These are phyloP conservation scores for Isurus oxyrinchus DNA, from an alignment of 2,113 vertebrate genomes.

Conservation along the genomic window DNA sequence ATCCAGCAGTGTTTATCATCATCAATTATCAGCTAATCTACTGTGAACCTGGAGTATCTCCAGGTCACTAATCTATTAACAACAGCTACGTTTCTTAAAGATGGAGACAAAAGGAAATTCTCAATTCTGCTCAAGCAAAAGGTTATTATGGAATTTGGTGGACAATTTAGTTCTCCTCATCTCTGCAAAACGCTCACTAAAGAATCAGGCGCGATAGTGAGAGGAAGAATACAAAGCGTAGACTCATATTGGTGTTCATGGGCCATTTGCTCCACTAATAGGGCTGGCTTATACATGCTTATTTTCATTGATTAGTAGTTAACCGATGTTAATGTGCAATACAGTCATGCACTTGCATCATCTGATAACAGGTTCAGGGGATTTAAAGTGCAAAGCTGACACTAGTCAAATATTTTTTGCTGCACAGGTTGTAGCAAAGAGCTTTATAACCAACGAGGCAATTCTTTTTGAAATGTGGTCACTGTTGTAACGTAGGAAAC, in stretches of 20 bases:
- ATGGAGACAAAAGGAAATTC: not conserved
- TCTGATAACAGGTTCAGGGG: not conserved
- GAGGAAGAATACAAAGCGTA: not conserved
- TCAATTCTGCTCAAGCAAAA: not conserved
- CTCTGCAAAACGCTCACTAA: not conserved
- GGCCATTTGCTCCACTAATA: not conserved
- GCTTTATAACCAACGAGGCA: not conserved
- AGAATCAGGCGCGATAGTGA: not conserved
- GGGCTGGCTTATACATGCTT: not conserved
- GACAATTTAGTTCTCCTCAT: not conserved
- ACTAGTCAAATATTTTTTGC: not conserved
- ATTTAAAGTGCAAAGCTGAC: not conserved
- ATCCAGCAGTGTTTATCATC: not conserved
- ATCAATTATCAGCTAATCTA: not conserved
- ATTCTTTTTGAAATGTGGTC: not conserved
- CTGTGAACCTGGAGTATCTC: not conserved
- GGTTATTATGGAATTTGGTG: not conserved
- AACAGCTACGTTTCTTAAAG: not conserved
- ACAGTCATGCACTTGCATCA: not conserved
- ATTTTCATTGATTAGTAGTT: not conserved
- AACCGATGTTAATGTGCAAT: not conserved
- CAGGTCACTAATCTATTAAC: not conserved
- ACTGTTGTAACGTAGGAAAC: not conserved
- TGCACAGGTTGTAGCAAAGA: not conserved
- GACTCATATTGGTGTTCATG: not conserved